These are phyloP conservation scores for Brachypteracias leptosomus DNA, from an alignment of 2,113 vertebrate species.

Conservation along the genomic window DNA sequence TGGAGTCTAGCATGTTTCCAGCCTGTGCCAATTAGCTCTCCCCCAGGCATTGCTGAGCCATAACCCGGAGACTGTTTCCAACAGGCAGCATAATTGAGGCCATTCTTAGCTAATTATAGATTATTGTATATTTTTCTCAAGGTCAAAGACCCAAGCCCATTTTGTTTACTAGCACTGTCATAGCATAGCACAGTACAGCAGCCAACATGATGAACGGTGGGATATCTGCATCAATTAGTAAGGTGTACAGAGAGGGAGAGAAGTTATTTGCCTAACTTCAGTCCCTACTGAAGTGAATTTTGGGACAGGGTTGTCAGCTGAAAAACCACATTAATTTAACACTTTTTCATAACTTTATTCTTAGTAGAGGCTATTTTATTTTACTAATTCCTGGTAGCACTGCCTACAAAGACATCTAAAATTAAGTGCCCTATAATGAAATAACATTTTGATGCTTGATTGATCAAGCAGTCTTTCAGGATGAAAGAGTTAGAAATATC, in stretches of 20 bases:
- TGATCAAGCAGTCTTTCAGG: not conserved
- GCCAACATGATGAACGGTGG: not conserved
- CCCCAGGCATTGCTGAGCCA: not conserved
- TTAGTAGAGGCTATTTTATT: not conserved
- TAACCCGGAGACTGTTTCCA: not conserved
- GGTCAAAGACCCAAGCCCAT: not conserved
- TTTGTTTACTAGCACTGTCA: not conserved
- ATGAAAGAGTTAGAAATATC: not conserved
- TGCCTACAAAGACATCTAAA: not conserved
- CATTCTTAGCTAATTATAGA: not conserved
- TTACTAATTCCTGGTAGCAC: not conserved
- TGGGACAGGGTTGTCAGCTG: not conserved
- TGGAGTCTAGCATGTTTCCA: not conserved
- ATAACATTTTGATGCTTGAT: not conserved
- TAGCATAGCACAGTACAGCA: not conserved
- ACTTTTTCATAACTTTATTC: not conserved
- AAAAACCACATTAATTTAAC: not conserved
- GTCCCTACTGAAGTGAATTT: not conserved
- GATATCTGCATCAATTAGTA: not conserved
- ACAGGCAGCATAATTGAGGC: not conserved
- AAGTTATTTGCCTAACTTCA: not conserved
- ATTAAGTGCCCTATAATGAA: not conserved
- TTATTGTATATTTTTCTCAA: not conserved
- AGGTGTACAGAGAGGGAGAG: not conserved
- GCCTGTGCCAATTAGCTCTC: not conserved